Evolutionary conservation across 2,113 vertebrate genomes (phyloP), one percentile per base, ranked within the genome.

Genomic region (Turdus rufiventris): DNA sequence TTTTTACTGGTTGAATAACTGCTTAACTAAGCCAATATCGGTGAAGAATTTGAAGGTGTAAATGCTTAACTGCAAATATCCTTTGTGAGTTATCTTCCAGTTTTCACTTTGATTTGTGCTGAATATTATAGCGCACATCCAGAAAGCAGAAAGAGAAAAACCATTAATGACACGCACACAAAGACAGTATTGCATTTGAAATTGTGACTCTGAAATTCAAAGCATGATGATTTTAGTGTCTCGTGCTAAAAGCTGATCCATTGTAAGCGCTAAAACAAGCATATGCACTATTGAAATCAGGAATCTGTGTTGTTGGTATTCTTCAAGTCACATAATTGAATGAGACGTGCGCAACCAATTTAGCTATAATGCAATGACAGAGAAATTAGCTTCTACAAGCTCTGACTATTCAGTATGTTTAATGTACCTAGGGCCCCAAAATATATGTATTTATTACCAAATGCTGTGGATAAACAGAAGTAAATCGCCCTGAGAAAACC

Each of bases 321-420:
- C 87, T 95, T 94, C 38, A 85, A 74, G 89, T 73, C 73, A n/a
- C 85, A 80, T 94, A 94, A 96, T 94, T 93, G 89, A 93, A 94
- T 58, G 87, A 95, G 89, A 95, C 8, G 3, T 85, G 71, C 1
- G 1, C 67, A 95, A 58, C 94, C 84, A 73, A 91, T 93, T 92
- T 95, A 91, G 89, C 75, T 86, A 66, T 88, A 94, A 90, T 48
- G 78, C 75, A 94, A 31, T 96, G 91, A 93, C 95, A 96, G 56
- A 94, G 88, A 95, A 95, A 96, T 95, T 90, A 95, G 72, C 89
- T 96, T 96, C 71, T 91, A 62, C 78, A 76, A 26, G 74, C 80
- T 79, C 81, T 85, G 71, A 88, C 85, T 96, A 95, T 97, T 96
- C 91, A 93, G 71, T 88, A 33, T 91, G 91, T 89, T 95, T 96